Percentiles rank a stretch among this genome's conserved stretches.
Conservation (phyloP, 2,797 vertebrate species). For the Anabacerthia variegaticeps region DNA sequence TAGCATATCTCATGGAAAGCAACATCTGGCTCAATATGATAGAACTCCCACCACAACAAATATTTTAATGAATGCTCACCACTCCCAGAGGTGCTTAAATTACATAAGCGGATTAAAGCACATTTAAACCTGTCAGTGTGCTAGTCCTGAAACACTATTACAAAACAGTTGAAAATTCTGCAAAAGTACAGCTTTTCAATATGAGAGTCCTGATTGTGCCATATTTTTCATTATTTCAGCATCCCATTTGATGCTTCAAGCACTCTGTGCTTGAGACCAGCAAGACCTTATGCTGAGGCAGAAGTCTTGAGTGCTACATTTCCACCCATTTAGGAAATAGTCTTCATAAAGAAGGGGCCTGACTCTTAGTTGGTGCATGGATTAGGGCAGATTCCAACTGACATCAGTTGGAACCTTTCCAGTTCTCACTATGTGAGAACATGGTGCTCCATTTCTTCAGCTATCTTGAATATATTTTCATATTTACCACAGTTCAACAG, state of each 20-base stretch:
- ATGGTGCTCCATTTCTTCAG: neutral
- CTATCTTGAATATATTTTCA: neutral
- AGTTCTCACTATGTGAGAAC: neutral
- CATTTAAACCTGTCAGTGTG: constrained; percentile 37
- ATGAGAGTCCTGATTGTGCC: neutral
- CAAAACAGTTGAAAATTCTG: neutral
- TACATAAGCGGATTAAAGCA: constrained; percentile 28
- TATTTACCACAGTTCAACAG: neutral
- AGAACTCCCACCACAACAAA: constrained; percentile 27
- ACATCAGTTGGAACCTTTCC: neutral
- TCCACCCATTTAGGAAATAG: neutral
- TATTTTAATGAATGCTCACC: constrained; percentile 16
- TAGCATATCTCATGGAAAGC: constrained; percentile 4
- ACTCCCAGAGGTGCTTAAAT: constrained; percentile 32
- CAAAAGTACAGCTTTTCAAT: neutral
- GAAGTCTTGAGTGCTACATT: neutral
- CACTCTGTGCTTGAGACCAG: neutral
- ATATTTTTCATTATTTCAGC: neutral
- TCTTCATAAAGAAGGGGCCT: neutral
- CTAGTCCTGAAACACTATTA: neutral
- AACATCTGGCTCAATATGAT: constrained; percentile 36
- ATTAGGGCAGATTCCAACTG: neutral
- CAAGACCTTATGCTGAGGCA: neutral
- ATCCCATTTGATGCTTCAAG: neutral
- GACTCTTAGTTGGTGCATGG: neutral